Base-by-base conservation (phyloP, 2,888 invertebrate species). In the Lobophora halterata region DNA sequence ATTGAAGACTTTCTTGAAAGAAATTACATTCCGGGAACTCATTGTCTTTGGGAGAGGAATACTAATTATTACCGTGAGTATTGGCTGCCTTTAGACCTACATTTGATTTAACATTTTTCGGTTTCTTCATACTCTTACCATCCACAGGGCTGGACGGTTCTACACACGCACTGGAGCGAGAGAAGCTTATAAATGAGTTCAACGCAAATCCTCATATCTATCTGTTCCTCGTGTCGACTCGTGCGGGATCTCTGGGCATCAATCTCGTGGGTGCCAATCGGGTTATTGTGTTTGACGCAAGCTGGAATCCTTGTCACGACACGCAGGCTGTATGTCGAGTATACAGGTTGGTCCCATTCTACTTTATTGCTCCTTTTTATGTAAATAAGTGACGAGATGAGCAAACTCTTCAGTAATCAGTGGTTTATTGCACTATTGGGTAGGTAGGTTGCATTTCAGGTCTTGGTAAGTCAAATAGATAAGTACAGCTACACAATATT, bases 291-390 rank as follows among this genome's bases (percentile, higher is more conserved):
- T 94, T 99, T 65, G 99, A 99, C 76, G 98, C 99, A 6, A 97
- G 97, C 19, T 99, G 99, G 98, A 99, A 99, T 87, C 99, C 99
- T 1, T 99, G 99, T 69, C 99, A 99, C 66, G 98, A 98, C 70
- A 96, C 97, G 0, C 97, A 97, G 87, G 99, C 99, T 14, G 98
- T 99, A 6, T 99, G 99, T 74, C 89, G 99, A 55, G 97, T 99
- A 20, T 97, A 97, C 72, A 90, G 95, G 89, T 76, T 52, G 50
- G 44, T 45, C n/a, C n/a, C n/a, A n/a, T n/a, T n/a, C n/a, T n/a
- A n/a, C n/a, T n/a, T n/a, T n/a, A n/a, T n/a, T n/a, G n/a, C n/a
- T n/a, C n/a, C n/a, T n/a, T n/a, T n/a, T n/a, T n/a, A n/a, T n/a
- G n/a, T n/a, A n/a, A n/a, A n/a, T n/a, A n/a, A n/a, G n/a, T n/a